Conservation (phyloP, 1,140 invertebrate species). For the Drosophila arawakana region DNA sequence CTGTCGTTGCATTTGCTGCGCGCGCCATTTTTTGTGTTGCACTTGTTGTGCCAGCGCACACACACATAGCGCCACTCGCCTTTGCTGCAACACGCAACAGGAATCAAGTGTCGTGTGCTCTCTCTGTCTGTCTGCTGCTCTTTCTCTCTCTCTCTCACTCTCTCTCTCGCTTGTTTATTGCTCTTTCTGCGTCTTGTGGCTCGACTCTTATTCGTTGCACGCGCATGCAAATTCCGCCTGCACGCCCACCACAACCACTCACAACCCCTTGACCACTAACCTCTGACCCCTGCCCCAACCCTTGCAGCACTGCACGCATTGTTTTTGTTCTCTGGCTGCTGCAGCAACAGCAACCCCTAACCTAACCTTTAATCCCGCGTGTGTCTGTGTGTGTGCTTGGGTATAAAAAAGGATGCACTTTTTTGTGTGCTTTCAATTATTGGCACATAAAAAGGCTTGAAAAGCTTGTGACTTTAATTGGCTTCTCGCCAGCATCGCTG, state of each 20-base stretch:
- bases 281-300: not conserved
- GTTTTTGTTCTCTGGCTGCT: not conserved
- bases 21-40: constrained; percentile 48
- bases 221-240: constrained; percentile 30
- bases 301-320: not conserved
- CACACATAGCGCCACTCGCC: not conserved
- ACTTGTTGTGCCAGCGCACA: constrained; percentile 38
- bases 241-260: constrained; percentile 21
- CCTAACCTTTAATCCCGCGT: constrained; percentile 51
- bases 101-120: not conserved
- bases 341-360: constrained; percentile 35
- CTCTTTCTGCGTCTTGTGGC: not conserved
- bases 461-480: constrained; percentile 72
- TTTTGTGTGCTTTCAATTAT: constrained; percentile 48
- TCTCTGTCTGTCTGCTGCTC: too few species aligned
- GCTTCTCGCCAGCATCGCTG: constrained; percentile 44
- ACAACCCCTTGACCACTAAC: not conserved
- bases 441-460: constrained; percentile 59
- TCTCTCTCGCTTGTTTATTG: too few species aligned
- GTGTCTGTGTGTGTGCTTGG: constrained; percentile 2
- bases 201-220: constrained; percentile 19
- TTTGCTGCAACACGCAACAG: constrained; percentile 5
- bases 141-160: too few species aligned
- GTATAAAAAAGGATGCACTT: constrained; percentile 60
- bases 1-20: constrained; percentile 37